Base-by-base conservation (phyloP, 2,888 invertebrate genomes). In the Choristoneura rosaceana region DNA sequence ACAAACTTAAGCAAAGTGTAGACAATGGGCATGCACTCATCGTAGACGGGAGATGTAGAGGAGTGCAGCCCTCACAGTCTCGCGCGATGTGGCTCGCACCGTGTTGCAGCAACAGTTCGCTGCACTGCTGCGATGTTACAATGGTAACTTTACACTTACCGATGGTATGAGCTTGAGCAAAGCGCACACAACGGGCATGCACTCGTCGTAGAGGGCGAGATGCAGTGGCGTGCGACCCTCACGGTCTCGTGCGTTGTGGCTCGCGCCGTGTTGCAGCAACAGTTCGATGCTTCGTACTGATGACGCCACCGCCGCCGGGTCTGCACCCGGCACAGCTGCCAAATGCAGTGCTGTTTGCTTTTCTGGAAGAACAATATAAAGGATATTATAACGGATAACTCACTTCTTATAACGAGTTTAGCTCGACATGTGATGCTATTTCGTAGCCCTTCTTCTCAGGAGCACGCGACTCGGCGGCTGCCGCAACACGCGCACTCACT, bases 171-270 rank as follows among this genome's bases (percentile, higher is more conserved):
- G 9, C n/a, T 79, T 75, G 12, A 89, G 75, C 62, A 92, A 80
- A 65, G 79, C 80, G 1, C 71, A 71, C 50, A 83, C 76, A 38
- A 82, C 86, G 33, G 70, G 69, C 55, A 81, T 77, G 52, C 82
- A 77, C 75, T 83, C 86, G 81, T 88, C 89, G 79, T 84, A 86
- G 10, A 87, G 90, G 75, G 92, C 92, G 61, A 92, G 84, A 77
- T 93, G 93, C 69, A 92, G 81, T 70, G 92, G 86, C 65, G 89
- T 85, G 78, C 93, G 89, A 0, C 86, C 89, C 41, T 76, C 80
- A 5, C 71, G 74, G 81, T 91, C 91, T 2, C 85, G 81, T 76
- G 77, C 82, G 76, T 68, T 73, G 68, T 73, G 75, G 66, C 77
- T 75, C 2, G 90, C 90, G 61, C 89, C 90, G 75, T 74, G 73